Base-by-base conservation (phyloP, 1,140 invertebrate species). In the Cyclina sinensis region DNA sequence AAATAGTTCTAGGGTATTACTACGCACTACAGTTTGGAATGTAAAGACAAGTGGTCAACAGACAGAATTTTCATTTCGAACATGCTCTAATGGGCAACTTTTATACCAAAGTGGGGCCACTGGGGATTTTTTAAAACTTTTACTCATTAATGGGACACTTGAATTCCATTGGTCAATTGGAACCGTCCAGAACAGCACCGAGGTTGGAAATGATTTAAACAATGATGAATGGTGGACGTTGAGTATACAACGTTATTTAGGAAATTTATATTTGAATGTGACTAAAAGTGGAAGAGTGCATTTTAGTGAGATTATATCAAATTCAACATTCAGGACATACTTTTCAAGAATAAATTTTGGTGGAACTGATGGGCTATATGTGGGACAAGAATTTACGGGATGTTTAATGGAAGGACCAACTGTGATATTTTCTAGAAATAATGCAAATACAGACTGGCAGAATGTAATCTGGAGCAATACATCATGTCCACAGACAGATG, bases 31-130 rank as follows among this genome's bases (percentile, higher is more conserved):
- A 16, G 24, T 27, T 11, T 88, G 86, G 86, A 48, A 88, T n/a
- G 30, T 88, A 14, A 18, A 14, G 9, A 21, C 0, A 0, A 78
- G 43, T 68, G 74, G 74, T 43, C 70, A 48, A 21, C 48, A 62
- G 35, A 88, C 86, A 57, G 76, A 82, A 39, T 68, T 88, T 73
- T 88, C 86, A 54, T 88, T 88, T 68, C 76, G 78, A 81, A 88
- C 86, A 70, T 88, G 86, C 57, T 73, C 76, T n/a, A 74, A 62
- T 57, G 86, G 78, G 24, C 62, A 88, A 35, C 32, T 88, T 57
- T 54, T 88, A 37, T 81, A 35, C 79, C 86, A 88, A 59, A 76
- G n/a, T n/a, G 86, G 78, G 24, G 43, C 48, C 11, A 39, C 24
- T 0, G 57, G 57, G 39, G 86, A 88, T 59, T 81, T 21, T 24